A percentile compares a stretch with the other conserved stretches of the same genome.
Evolutionary conservation across 2,113 vertebrate genomes (phyloP).

Genomic region (Marmota monax): DNA sequence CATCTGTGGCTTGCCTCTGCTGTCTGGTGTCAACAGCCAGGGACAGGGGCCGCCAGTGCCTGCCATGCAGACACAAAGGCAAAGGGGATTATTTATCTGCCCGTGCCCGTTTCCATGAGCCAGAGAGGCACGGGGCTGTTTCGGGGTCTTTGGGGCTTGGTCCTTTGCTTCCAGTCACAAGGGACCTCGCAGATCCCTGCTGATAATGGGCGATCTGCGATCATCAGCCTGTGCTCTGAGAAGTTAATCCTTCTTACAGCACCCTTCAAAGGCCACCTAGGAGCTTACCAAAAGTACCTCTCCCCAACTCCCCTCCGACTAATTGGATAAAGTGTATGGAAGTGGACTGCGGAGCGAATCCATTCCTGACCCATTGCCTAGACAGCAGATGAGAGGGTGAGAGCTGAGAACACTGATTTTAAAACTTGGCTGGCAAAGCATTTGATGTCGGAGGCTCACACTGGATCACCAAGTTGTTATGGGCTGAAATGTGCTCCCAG

Average conservation of each 20-base stretch:
- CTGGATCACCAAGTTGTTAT: neutral
- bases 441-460: neutral
- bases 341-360: neutral
- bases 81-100: neutral
- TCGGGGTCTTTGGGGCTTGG: neutral
- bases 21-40: neutral
- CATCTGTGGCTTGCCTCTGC: neutral
- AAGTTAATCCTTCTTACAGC: neutral
- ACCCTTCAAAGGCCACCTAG: neutral
- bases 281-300: neutral
- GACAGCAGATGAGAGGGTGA: neutral
- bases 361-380: neutral
- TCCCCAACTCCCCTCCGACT: neutral
- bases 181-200: neutral
- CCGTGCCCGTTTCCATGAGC: neutral
- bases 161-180: neutral
- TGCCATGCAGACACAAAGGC: too few relatives aligned
- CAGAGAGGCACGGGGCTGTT: neutral
- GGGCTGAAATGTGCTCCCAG: neutral
- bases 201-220: neutral
- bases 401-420: neutral
- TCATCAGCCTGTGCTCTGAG: neutral
- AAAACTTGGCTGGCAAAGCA: neutral
- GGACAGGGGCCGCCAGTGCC: neutral
- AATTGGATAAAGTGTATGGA: neutral